Evolutionary conservation across 2,113 vertebrate genomes (phyloP).

Genomic region (Xiphorhynchus elegans): DNA sequence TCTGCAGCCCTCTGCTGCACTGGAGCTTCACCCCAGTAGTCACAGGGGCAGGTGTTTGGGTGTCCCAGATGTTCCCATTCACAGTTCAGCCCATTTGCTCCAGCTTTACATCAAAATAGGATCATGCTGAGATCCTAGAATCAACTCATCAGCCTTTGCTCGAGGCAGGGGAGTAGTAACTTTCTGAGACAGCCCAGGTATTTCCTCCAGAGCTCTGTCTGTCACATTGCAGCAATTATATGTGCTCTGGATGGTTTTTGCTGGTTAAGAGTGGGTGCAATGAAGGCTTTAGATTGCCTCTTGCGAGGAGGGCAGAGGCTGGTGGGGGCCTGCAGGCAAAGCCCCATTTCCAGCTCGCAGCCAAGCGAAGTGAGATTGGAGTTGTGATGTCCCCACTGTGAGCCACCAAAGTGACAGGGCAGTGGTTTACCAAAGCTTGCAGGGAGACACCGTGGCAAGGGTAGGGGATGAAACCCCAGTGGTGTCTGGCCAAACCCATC

Average conservation of each 20-base stretch:
- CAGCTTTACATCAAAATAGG: conserved; percentile 19
- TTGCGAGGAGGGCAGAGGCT: neutral
- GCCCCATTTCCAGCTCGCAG: neutral
- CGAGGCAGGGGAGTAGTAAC: neutral
- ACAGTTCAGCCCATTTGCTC: neutral
- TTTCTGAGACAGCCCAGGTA: conserved; percentile 16
- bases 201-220: conserved; percentile 2
- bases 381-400: accelerated
- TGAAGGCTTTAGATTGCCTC: neutral
- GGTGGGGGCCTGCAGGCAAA: neutral
- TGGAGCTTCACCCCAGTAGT: neutral
- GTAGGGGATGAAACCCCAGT: accelerated
- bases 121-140: neutral
- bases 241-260: neutral
- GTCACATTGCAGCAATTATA: neutral
- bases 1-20: neutral
- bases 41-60: accelerated
- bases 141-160: neutral
- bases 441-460: neutral
- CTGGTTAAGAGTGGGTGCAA: neutral
- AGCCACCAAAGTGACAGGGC: neutral
- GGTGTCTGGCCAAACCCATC: neutral
- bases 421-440: neutral
- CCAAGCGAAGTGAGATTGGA: neutral
- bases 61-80: neutral